These are phyloP conservation scores for Scopus umbretta DNA, from an alignment of 2,113 vertebrate species.

Conservation along the genomic window DNA sequence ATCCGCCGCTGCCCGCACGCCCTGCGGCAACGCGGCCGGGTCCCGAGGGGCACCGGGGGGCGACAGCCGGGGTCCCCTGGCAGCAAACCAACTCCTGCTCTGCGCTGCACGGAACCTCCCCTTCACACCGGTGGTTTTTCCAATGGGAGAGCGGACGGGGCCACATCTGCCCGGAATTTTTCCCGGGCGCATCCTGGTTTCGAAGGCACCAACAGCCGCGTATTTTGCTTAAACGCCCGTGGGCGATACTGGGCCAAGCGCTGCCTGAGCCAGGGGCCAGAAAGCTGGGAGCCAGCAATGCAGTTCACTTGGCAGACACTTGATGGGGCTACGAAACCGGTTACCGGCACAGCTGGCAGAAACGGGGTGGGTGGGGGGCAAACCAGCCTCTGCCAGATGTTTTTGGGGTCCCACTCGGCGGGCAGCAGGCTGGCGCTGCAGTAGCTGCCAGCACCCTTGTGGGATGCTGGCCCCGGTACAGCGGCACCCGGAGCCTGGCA, in stretches of 20 bases:
- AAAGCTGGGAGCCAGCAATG: background rate
- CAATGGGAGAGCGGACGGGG: background rate
- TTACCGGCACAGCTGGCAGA: background rate
- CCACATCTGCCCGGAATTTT: background rate
- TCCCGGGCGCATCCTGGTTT: background rate
- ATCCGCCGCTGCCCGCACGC: fast-evolving
- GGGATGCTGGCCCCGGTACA: background rate
- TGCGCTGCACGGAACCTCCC: too few species aligned
- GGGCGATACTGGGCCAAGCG: background rate
- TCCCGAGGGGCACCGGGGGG: fast-evolving
- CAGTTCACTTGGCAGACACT: constrained; percentile 39
- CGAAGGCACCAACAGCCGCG: fast-evolving
- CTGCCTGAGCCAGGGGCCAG: background rate
- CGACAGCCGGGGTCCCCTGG: fast-evolving
- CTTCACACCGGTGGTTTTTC: background rate
- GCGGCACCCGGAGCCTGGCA: background rate
- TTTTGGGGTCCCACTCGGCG: background rate
- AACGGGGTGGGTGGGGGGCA: background rate
- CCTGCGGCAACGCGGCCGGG: background rate
- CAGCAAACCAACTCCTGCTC: background rate
- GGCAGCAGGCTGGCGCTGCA: background rate
- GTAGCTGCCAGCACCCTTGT: fast-evolving
- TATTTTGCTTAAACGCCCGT: fast-evolving
- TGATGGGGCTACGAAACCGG: constrained; percentile 46
- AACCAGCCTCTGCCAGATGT: background rate